Conservation (phyloP, 2,113 vertebrate genomes). For the Ciconia maguari region DNA sequence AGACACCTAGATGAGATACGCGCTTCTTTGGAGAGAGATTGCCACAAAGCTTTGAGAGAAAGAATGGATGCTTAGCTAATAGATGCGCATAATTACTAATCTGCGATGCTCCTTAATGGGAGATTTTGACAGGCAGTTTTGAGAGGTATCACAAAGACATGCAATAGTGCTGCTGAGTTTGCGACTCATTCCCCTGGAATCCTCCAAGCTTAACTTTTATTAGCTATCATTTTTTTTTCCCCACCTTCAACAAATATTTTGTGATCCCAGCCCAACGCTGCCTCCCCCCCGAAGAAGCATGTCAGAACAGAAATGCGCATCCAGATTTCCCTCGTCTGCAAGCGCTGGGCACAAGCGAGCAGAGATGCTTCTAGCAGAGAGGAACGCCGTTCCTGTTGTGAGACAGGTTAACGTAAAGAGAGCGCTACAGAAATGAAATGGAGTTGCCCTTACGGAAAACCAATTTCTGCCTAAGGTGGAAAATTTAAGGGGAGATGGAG, state of each 20-base stretch:
- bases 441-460: not conserved
- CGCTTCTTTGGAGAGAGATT: conserved; percentile 29
- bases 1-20: conserved; percentile 32
- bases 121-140: conserved; percentile 44
- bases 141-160: conserved; percentile 22
- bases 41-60: conserved; percentile 26
- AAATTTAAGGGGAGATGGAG: not conserved
- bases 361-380: not conserved
- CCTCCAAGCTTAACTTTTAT: conserved; percentile 2
- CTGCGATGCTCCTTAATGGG: conserved; percentile 33
- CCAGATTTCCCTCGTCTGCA: not conserved
- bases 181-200: not conserved
- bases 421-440: not conserved
- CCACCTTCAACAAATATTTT: not conserved
- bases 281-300: not conserved
- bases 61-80: conserved; percentile 53
- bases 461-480: not conserved
- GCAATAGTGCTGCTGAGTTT: not conserved
- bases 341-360: not conserved
- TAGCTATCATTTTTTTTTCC: not conserved
- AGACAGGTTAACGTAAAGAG: not conserved
- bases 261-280: not conserved
- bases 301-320: not conserved
- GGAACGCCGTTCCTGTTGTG: not conserved
- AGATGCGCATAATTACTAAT: conserved; percentile 63